Evolutionary conservation across 2,888 invertebrate genomes (phyloP).

Genomic region (Linyphia triangularis): DNA sequence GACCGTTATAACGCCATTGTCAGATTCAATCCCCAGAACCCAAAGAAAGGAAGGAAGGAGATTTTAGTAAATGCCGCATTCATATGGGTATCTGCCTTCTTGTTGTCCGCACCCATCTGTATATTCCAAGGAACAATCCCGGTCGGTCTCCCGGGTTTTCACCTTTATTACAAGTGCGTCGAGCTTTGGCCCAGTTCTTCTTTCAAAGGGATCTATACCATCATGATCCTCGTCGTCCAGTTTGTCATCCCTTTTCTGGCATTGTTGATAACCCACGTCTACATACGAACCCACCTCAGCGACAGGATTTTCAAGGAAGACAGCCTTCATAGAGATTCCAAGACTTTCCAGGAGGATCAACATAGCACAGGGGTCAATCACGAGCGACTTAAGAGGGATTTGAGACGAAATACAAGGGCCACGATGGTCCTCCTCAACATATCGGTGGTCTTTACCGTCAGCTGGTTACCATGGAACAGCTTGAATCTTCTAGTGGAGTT

Average conservation of each 20-base stretch:
- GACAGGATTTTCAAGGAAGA: slow-evolving; percentile 22
- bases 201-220: slow-evolving; percentile 69
- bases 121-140: slow-evolving; percentile 62
- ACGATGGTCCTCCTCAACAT: slow-evolving; percentile 82
- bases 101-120: slow-evolving; percentile 69
- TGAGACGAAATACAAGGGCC: slow-evolving; percentile 78
- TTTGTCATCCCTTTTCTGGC: slow-evolving; percentile 66
- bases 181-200: slow-evolving; percentile 68
- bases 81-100: slow-evolving; percentile 66
- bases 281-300: slow-evolving; percentile 58
- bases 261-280: slow-evolving; percentile 57
- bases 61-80: slow-evolving; percentile 38
- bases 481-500: slow-evolving; percentile 81
- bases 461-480: slow-evolving; percentile 83
- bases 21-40: slow-evolving; percentile 79
- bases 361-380: background rate
- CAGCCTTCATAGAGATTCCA: background rate
- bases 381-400: slow-evolving; percentile 64
- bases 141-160: slow-evolving; percentile 67
- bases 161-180: slow-evolving; percentile 70
- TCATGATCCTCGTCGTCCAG: slow-evolving; percentile 64
- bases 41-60: slow-evolving; percentile 40
- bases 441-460: slow-evolving; percentile 82
- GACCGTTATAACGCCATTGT: slow-evolving; percentile 81
- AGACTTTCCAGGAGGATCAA: background rate